phyloP scores from a whole-genome alignment of 2,888 invertebrate genomes.

The Dorcus parallelipipedus region DNA sequence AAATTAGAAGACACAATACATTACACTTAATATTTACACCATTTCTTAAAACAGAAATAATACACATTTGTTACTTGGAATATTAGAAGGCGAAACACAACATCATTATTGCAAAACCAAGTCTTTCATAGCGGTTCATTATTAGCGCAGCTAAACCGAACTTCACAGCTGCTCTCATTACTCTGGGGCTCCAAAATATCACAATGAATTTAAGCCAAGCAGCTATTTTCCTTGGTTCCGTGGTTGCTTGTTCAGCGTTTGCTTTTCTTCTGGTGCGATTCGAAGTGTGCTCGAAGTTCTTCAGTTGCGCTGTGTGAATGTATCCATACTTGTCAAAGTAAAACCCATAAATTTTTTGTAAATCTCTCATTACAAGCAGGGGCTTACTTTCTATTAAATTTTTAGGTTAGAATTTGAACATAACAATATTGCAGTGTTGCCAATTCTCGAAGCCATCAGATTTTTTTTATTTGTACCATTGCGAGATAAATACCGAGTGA shows the following conservation, averaged over 20 bases:
- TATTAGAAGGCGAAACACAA: conserved; percentile 39
- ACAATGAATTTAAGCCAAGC: conserved; percentile 41
- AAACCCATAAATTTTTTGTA: conserved; percentile 17
- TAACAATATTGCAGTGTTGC: too few relatives aligned
- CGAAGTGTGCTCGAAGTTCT: conserved; percentile 1
- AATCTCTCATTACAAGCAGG: neutral
- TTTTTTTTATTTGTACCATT: too few relatives aligned
- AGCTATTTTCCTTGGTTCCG: conserved; percentile 22
- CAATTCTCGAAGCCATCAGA: too few relatives aligned
- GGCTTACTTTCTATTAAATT: too few relatives aligned
- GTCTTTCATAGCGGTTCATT: conserved; percentile 42
- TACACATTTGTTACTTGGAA: neutral
- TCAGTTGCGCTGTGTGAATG: conserved; percentile 16
- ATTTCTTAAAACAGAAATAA: neutral
- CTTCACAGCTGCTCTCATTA: conserved; percentile 41
- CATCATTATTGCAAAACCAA: conserved; percentile 42
- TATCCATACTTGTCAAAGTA: conserved; percentile 26
- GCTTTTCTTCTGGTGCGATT: neutral
- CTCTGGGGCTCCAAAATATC: conserved; percentile 43
- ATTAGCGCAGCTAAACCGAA: conserved; percentile 43
- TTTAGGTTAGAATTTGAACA: too few relatives aligned
- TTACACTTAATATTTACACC: neutral
- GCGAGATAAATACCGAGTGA: too few relatives aligned
- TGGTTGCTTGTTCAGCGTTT: conserved; percentile 3
- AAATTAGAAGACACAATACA: too few relatives aligned